Evolutionary conservation across 2,888 invertebrate genomes (phyloP).

Genomic region (Drosophila diplacantha): DNA sequence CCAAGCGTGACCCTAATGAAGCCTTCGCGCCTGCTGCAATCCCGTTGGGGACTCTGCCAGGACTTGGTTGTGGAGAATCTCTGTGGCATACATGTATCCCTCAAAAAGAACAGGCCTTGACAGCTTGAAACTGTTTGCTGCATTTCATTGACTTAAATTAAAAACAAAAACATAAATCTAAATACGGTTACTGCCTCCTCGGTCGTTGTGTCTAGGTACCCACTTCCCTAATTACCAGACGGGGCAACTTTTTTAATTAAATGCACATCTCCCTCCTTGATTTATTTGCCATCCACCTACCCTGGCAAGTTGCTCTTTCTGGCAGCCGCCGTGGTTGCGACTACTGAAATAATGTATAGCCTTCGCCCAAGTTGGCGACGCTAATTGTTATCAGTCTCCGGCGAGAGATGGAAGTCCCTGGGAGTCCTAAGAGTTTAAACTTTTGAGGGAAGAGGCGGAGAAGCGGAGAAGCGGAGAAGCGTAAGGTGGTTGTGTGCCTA

Average conservation of each 20-base stretch:
- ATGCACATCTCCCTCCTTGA: constrained; percentile 3
- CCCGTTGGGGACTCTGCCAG: background rate
- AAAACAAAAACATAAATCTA: background rate
- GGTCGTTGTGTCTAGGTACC: background rate
- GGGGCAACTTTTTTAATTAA: constrained; percentile 10
- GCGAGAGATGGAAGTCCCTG: background rate
- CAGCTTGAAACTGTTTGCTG: background rate
- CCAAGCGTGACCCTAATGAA: constrained; percentile 19
- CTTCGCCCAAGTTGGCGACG: constrained; percentile 1
- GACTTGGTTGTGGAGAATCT: background rate
- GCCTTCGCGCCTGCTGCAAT: background rate
- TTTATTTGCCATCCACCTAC: constrained; percentile 5
- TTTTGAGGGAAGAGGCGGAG: background rate
- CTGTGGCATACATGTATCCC: background rate
- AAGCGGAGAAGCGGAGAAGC: background rate
- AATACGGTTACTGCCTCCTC: background rate
- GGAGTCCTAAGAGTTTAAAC: background rate
- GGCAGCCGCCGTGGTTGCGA: constrained; percentile 4
- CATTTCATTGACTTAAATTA: background rate
- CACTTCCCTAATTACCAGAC: constrained; percentile 1
- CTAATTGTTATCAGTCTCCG: constrained; percentile 12
- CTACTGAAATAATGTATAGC: constrained; percentile 1
- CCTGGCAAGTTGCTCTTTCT: background rate
- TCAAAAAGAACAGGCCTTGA: background rate
- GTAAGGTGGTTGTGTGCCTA: background rate